Evolutionary conservation across 2,888 invertebrate species (phyloP).

Genomic region (Plusia festucae): DNA sequence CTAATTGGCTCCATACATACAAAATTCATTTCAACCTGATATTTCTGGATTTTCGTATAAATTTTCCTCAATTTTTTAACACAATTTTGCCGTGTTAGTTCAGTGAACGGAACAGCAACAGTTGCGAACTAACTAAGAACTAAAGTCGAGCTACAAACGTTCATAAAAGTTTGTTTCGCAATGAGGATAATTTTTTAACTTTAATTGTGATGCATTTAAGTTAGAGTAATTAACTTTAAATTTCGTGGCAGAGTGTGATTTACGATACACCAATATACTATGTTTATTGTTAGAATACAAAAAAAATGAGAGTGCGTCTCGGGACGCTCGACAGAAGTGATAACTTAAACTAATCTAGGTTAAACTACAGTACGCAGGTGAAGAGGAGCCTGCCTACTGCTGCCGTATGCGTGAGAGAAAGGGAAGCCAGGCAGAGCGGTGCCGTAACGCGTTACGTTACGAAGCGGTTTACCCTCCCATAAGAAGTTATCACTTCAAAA

Average conservation of each 20-base stretch:
- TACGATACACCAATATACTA: too few species aligned
- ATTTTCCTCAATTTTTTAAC: conserved; percentile 18
- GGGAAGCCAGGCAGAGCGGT: too few species aligned
- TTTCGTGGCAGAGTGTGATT: not conserved
- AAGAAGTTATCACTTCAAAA: too few species aligned
- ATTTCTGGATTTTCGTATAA: conserved; percentile 17
- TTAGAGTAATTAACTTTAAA: not conserved
- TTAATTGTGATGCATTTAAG: conserved; percentile 31
- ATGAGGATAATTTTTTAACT: conserved; percentile 22
- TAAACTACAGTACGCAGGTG: too few species aligned
- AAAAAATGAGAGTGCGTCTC: too few species aligned
- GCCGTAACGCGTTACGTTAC: too few species aligned
- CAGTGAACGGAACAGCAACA: conserved; percentile 29
- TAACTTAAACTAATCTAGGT: too few species aligned
- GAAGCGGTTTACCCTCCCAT: too few species aligned
- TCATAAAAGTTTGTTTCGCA: conserved; percentile 39
- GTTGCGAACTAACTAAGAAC: conserved; percentile 52
- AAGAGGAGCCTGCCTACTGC: too few species aligned
- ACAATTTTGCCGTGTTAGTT: conserved; percentile 16
- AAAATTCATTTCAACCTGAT: not conserved
- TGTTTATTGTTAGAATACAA: too few species aligned
- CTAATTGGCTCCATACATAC: not conserved
- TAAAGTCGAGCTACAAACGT: conserved; percentile 39
- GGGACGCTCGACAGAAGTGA: too few species aligned
- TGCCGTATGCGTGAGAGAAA: too few species aligned